phyloP scores from a whole-genome alignment of 2,797 vertebrate genomes.

The Sternotherus odoratus region DNA sequence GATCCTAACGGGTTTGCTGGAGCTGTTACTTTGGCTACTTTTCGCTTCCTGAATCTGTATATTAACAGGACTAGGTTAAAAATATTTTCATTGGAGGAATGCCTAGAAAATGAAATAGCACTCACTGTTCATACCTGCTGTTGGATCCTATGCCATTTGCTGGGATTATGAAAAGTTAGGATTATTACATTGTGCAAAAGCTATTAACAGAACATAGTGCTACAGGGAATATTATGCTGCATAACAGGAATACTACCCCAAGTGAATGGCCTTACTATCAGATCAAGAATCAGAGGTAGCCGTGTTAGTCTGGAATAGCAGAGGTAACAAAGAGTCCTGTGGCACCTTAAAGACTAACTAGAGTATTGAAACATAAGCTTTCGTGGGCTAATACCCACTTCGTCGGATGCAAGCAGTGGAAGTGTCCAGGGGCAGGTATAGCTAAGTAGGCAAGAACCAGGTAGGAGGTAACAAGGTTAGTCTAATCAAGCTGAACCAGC shows the following conservation, averaged over 20 bases:
- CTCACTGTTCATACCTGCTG: neutral
- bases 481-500: too few relatives aligned
- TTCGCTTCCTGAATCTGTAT: neutral
- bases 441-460: too few relatives aligned
- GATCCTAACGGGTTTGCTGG: neutral
- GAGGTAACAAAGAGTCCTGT: too few relatives aligned
- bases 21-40: neutral
- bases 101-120: neutral
- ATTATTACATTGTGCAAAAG: neutral
- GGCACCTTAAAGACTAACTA: too few relatives aligned
- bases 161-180: neutral
- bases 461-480: too few relatives aligned
- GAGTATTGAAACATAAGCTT: too few relatives aligned
- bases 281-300: too few relatives aligned
- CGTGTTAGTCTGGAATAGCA: too few relatives aligned
- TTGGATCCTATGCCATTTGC: neutral
- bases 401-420: too few relatives aligned
- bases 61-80: neutral
- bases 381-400: too few relatives aligned
- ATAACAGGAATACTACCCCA: neutral
- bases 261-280: neutral
- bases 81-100: neutral
- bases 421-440: too few relatives aligned
- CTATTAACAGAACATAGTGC: neutral
- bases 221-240: neutral